phyloP scores from a whole-genome alignment of 2,888 invertebrate genomes.

The Acanthosepion esculentum region DNA sequence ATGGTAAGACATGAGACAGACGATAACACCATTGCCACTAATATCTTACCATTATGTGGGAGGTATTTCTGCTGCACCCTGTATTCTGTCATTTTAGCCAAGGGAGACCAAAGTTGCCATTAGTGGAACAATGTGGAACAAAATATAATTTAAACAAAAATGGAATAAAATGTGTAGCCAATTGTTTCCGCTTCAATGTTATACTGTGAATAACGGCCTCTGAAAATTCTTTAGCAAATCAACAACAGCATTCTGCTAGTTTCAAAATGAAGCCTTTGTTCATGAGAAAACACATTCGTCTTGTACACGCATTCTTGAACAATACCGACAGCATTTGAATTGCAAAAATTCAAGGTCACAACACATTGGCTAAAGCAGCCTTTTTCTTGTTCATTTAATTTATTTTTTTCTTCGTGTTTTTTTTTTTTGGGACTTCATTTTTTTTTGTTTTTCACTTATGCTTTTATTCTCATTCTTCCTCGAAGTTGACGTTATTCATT shows the following conservation, averaged over 20 bases:
- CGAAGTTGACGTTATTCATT: no score
- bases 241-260: background rate
- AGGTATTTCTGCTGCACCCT: no score
- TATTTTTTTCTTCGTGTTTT: no score
- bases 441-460: no score
- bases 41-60: no score
- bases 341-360: background rate
- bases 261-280: background rate
- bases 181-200: background rate
- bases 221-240: conserved; percentile 33
- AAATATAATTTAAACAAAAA: background rate
- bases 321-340: background rate
- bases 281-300: background rate
- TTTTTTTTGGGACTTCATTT: no score
- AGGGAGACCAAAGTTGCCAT: background rate
- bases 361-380: no score
- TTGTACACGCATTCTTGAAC: background rate
- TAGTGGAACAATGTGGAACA: background rate
- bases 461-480: no score
- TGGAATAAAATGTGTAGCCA: background rate
- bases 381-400: no score
- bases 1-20: no score
- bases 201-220: background rate
- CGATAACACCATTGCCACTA: no score
- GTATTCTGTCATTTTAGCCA: no score